Evolutionary conservation across 2,797 vertebrate species (phyloP), one percentile per base, ranked within the genome.

Genomic region (Coregonus suidteri): DNA sequence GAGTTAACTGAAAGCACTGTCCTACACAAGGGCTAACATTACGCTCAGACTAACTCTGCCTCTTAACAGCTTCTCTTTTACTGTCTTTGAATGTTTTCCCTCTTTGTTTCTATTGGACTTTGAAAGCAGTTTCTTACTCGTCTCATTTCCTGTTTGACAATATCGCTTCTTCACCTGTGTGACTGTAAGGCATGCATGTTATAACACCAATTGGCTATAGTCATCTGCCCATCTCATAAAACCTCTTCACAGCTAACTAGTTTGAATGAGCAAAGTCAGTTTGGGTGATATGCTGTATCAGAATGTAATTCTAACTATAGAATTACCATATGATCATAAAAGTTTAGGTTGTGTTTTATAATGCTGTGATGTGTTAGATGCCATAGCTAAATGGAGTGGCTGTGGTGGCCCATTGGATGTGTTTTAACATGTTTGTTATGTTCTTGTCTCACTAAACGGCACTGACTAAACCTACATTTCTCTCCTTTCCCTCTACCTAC

Each of bases 341-440:
- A 52, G 64, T 73, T 73, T 47, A 78, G 34, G 25, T 25, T 25
- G 25, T 56, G 13, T 16, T 7, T 13, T 73, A 30, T 65, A 18
- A 76, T 75, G 7, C 53, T 67, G 7, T 41, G 73, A 59, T 78
- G 52, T 67, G 18, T 64, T 59, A 62, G 77, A 67, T 4, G 1
- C 51, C 15, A 59, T 74, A 9, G 16, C 31, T 78, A 15, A 69
- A 68, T 75, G 69, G 4, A 34, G 5, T 35, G 18, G 72, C 34
- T 74, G 54, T 62, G 25, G 35, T 71, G 41, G 74, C 18, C 34
- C 72, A 9, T 59, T 71, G 6, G 65, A 54, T 77, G 15, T 74
- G 72, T 84, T 89, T 79, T 77, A 85, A 87, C 6, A 1, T 75
- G 68, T 13, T 30, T 80, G 41, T 86, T 83, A 73, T 59, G 35